Base-by-base conservation (phyloP, 2,888 invertebrate species). In the Pammene fasciana region DNA sequence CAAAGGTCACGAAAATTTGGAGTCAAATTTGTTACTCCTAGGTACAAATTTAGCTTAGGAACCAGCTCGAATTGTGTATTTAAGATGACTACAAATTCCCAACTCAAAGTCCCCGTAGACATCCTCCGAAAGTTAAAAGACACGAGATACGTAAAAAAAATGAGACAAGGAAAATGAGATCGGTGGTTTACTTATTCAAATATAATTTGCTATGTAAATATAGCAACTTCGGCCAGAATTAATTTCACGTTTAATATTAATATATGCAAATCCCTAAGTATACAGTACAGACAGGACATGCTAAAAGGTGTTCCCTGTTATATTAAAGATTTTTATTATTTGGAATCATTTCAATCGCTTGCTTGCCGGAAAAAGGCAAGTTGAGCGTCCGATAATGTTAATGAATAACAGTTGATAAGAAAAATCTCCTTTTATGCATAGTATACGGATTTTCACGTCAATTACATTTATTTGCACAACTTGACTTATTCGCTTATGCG, bases 271-370 rank as follows among this genome's bases (percentile, higher is more conserved):
- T 57, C 34, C n/a, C n/a, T 46, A 26, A 54, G 60, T 60, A 26
- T 67, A 60, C 60, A 67, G n/a, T n/a, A 46, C 38, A 26, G 54
- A 54, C 18, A 57, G 6, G 13, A 41, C 36, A 14, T 43, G 11
- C 34, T 65, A 26, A 59, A 46, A 46, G 18, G 36, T 68, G 57
- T 65, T 68, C 41, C 75, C 71, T 68, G 67, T 76, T 79, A 78
- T 78, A 73, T 77, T 70, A 61, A 68, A 18, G 38, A 45, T 72
- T 74, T 73, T 78, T 79, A 77, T 77, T 76, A n/a, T 18, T 10
- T 11, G 10, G 13, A 38, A 56, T 36, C 14, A 34, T n/a, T 9
- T 9, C 52, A 8, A 14, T 46, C 8, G 50, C 16, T 18, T 14
- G 50, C 16, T 18, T 18, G 52, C 11, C 18, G 26, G 26, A 26